Base-by-base conservation (phyloP, 1,140 invertebrate genomes). In the Asbolus verrucosus region DNA sequence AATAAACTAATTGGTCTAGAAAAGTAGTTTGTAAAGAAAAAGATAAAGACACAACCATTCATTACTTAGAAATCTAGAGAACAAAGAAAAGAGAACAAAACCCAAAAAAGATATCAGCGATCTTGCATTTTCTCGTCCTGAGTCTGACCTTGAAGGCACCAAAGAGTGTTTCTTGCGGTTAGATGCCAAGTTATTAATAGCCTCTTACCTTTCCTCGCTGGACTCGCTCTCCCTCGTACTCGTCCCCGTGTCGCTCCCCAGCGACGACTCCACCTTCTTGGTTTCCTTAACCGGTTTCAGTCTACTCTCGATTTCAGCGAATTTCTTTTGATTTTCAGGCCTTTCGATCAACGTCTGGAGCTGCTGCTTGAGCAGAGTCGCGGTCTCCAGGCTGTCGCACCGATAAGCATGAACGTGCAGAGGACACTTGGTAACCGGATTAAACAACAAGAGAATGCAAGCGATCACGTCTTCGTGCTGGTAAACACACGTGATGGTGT, bases 341-440 rank as follows among this genome's bases (percentile, higher is more conserved):
- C 92, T 81, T 41, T 92, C 91, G 13, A 95, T 92, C 38, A 98
- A 82, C 6, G 90, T 87, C 78, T 93, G 90, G 41, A 98, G 81
- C 78, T 97, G 95, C 1, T 88, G 85, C 66, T 90, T 90, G 63
- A 98, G 86, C 69, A 95, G 87, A 62, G 91, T 86, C 0, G 97
- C 96, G 3, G 96, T 98, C 77, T 96, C 92, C 13, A 95, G 89
- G 8, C 94, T 95, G 81, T 98, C 96, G 82, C 96, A 98, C 82
- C 92, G 89, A 83, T 98, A 98, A 21, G 94, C 95, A 79, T 98
- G 96, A 0, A 98, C 94, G 80, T 98, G 96, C 2, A 96, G 87
- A 0, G 88, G 88, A 72, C 88, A 90, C 69, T 94, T 92, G 0
- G 95, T 98, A 19, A 94, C 89, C 0, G 96, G 95, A 84, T 97